These are phyloP conservation scores for Chionis minor DNA, from an alignment of 2,113 vertebrate species.

Conservation along the genomic window DNA sequence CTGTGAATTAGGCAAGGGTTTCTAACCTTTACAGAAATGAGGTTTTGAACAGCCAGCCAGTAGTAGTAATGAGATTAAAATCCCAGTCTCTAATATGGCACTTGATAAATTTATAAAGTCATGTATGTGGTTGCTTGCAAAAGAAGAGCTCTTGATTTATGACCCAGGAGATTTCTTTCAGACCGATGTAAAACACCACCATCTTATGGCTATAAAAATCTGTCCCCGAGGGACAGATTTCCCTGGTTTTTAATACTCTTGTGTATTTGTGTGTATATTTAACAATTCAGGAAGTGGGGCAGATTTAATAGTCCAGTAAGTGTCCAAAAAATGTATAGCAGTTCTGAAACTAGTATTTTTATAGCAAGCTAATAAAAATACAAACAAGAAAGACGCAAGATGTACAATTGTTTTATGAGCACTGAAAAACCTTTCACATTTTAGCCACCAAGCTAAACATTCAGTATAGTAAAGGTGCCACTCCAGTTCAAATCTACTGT, in stretches of 20 bases:
- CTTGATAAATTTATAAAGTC: neutral
- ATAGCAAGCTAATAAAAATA: slow-evolving; percentile 8
- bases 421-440: slow-evolving; percentile 3
- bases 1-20: neutral
- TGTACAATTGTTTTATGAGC: slow-evolving; percentile 26
- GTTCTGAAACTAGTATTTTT: slow-evolving; percentile 56
- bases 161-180: neutral
- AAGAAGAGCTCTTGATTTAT: neutral
- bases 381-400: neutral
- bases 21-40: neutral
- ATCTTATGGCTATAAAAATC: slow-evolving; percentile 2
- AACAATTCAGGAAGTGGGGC: slow-evolving; percentile 18
- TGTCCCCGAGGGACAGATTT: neutral
- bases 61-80: neutral
- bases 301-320: slow-evolving; percentile 54
- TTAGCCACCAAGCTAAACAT: slow-evolving; percentile 35
- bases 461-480: slow-evolving; percentile 10
- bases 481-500: slow-evolving; percentile 41
- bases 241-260: neutral
- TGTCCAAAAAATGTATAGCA: slow-evolving; percentile 43
- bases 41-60: neutral
- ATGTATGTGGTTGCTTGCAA: neutral
- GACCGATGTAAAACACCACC: neutral
- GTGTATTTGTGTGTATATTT: slow-evolving; percentile 20
- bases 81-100: neutral